Percentiles rank a stretch among this genome's conserved stretches.
These are phyloP conservation scores for Centruroides sculpturatus DNA, from an alignment of 1,140 invertebrate genomes.

Conservation along the genomic window DNA sequence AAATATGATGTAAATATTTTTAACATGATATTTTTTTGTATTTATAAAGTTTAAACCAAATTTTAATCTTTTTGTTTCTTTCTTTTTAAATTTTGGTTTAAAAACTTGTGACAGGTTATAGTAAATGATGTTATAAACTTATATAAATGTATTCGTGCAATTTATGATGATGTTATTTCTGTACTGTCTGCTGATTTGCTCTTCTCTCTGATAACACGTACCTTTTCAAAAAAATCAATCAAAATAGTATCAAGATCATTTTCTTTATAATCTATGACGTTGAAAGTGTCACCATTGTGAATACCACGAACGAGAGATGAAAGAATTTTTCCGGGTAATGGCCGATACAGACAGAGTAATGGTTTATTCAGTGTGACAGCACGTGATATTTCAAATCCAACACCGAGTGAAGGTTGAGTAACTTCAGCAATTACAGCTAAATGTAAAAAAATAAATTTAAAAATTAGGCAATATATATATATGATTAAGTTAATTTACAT, in stretches of 20 bases:
- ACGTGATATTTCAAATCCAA: conserved; percentile 30
- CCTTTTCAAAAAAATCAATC: conserved; percentile 17
- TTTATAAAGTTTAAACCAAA: no score
- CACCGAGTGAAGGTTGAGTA: conserved; percentile 29
- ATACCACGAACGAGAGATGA: conserved; percentile 24
- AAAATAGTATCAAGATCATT: conserved; percentile 18
- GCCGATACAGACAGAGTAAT: conserved; percentile 27
- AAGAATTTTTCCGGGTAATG: conserved; percentile 24
- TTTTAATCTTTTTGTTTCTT: no score
- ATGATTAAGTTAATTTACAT: no score
- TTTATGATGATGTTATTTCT: no score
- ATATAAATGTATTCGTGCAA: no score
- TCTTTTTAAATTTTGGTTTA: no score
- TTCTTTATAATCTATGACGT: conserved; percentile 17
- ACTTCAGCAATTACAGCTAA: conserved; percentile 28
- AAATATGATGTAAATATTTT: no score
- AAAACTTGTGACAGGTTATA: no score
- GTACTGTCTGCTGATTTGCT: background rate
- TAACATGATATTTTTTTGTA: no score
- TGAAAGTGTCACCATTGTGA: conserved; percentile 14
- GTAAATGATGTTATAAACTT: no score
- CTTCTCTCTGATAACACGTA: background rate
- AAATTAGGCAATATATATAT: background rate
- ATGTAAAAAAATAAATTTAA: conserved; percentile 7
- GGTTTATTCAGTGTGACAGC: conserved; percentile 25